A percentile compares a stretch with the other conserved stretches of the same genome.
Evolutionary conservation across 2,797 vertebrate species (phyloP).

Genomic region (Varecia variegata): DNA sequence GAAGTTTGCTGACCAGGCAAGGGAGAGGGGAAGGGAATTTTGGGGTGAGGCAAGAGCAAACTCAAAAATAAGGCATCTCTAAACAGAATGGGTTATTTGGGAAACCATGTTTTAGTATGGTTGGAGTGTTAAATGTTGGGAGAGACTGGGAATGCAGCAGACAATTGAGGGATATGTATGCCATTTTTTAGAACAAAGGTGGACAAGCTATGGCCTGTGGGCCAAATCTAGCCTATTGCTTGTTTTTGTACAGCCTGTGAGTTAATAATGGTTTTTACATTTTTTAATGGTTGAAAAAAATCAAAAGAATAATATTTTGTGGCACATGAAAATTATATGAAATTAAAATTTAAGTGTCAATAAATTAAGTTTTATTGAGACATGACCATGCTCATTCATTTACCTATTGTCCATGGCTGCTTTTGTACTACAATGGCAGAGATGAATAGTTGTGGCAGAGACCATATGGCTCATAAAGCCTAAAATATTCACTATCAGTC

Average conservation of each 20-base stretch:
- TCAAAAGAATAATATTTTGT: conserved; percentile 29
- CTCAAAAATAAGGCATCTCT: neutral
- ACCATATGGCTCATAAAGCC: neutral
- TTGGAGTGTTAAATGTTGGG: neutral
- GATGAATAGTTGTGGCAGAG: neutral
- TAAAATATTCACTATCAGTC: neutral
- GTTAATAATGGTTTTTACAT: neutral
- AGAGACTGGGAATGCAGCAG: neutral
- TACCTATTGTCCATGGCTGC: neutral
- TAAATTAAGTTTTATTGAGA: conserved; percentile 15
- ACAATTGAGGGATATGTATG: neutral
- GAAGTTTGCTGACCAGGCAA: neutral
- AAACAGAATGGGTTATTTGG: neutral
- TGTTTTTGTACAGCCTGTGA: neutral
- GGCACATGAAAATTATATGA: conserved; percentile 3
- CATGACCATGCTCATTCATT: neutral
- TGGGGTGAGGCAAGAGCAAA: neutral
- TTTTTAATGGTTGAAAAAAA: conserved; percentile 11
- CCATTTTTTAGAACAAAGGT: neutral
- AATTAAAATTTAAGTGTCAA: conserved; percentile 29
- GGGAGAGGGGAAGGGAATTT: neutral
- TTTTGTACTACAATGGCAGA: neutral
- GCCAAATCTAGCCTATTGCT: neutral
- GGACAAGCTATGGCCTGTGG: neutral
- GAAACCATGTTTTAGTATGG: neutral